Evolutionary conservation across 2,113 vertebrate species (phyloP), one percentile per base, ranked within the genome.

Genomic region (Stegostoma tigrinum): DNA sequence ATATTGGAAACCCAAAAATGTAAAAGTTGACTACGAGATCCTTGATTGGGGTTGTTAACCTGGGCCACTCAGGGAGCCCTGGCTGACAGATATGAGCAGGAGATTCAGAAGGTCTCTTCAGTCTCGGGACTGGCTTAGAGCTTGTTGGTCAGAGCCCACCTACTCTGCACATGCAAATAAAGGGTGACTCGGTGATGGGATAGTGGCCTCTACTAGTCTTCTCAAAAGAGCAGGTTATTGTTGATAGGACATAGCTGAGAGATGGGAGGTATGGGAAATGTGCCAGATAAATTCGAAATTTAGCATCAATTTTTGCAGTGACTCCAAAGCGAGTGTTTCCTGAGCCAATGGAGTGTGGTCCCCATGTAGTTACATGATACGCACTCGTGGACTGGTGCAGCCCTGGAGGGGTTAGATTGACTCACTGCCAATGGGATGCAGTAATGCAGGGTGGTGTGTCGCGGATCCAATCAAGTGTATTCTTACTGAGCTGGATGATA

Each of bases 401-500:
- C 24, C 6, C 70, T 72, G 70, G 24, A 30, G 70, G 70, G 5
- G 24, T 48, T 30, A 30, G 24, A 5, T 5, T 72, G 70, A 72
- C 70, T 72, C 24, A 72, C 70, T 27, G 45, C 85, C 85, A 34
- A 90, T 64, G 52, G 14, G 27, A 14, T 19, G 30, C 10, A 30
- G 27, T 19, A 15, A 17, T 61, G 5, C 27, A 34, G 27, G 27
- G 23, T 5, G 30, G 14, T 6, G 89, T 91, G 34, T 34, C 61
- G 23, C n/a, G 38, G 34, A n/a, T 34, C 61, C 89, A 93, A 91
- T 1, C 19, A 15, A 1, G 5, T 66, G 61, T 0, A n/a, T 34
- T n/a, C 66, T 38, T 64, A 66, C 34, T 24, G 52, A 67, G 61
- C 7, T 42, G 4, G 34, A 61, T 1, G 67, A 93, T 96, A 97